Base-by-base conservation (phyloP, 2,797 vertebrate species). In the Trachurus trachurus region DNA sequence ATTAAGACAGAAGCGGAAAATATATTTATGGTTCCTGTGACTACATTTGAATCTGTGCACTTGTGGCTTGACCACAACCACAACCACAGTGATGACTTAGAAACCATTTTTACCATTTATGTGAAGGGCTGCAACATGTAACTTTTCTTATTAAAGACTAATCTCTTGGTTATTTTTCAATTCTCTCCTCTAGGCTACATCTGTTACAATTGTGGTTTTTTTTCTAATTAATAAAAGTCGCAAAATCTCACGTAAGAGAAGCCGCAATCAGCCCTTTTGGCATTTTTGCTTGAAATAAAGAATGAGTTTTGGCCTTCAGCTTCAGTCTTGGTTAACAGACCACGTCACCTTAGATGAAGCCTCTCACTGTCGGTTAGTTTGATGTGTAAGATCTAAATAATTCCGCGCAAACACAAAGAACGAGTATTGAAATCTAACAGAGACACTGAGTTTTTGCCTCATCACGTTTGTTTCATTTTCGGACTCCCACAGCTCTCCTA, bases 391-490 rank as follows among this genome's bases (percentile, higher is more conserved):
- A 70, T 26, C 50, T 4, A 42, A 50, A 19, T 45, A 45, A 39
- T 4, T 9, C 56, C 29, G 44, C 53, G n/a, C 2, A 44, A 47
- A 58, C 12, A 54, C 26, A 59, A 52, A 31, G 34, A 21, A 9
- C 9, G 66, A 45, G 31, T 40, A n/a, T 10, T 31, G 52, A 56
- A 65, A 54, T 37, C 31, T 42, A 31, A 44, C 39, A 59, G 66
- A 66, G 31, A 31, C 12, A 17, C 9, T 66, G 22, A 78, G 56
- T 53, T 45, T 74, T 76, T 68, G 31, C 50, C n/a, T 47, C 74
- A 10, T 71, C 57, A 9, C 56, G 50, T 81, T 67, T 42, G 53
- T 80, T 49, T 74, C 22, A 26, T 66, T 71, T 73, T 60, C 71
- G 42, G 6, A 26, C 74, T 74, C 49, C 16, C 39, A 54, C 66